These are phyloP conservation scores for Drosophila suzukii DNA, from an alignment of 1,140 invertebrate species.

Conservation along the genomic window DNA sequence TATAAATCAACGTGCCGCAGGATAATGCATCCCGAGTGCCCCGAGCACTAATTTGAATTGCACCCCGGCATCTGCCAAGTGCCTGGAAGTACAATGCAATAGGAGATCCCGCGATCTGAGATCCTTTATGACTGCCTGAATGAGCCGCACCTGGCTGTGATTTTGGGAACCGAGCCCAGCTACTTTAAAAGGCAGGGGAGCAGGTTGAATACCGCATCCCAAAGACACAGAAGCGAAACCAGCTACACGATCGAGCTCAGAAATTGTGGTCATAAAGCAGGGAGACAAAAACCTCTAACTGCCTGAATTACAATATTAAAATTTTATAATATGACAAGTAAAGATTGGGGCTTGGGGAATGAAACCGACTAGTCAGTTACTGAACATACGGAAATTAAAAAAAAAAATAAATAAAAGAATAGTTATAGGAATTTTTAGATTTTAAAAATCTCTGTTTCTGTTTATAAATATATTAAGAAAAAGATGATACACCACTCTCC, in stretches of 20 bases:
- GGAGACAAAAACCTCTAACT: conserved; percentile 39
- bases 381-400: neutral
- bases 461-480: too few relatives aligned
- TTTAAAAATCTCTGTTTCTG: too few relatives aligned
- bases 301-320: conserved; percentile 64
- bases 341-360: neutral
- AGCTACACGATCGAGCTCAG: conserved; percentile 18
- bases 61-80: conserved; percentile 56
- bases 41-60: conserved; percentile 73
- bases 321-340: conserved; percentile 41
- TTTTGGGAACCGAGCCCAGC: conserved; percentile 45
- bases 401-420: too few relatives aligned
- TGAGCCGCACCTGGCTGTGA: conserved; percentile 62
- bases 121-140: conserved; percentile 41
- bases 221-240: conserved; percentile 13
- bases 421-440: too few relatives aligned
- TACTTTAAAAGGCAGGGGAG: conserved; percentile 47
- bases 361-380: neutral
- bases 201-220: conserved; percentile 46
- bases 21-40: conserved; percentile 70
- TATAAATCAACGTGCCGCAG: conserved; percentile 70
- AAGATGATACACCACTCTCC: too few relatives aligned
- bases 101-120: conserved; percentile 52
- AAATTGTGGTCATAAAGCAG: conserved; percentile 7
- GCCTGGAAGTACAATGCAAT: conserved; percentile 59